Evolutionary conservation across 2,113 vertebrate species (phyloP).

Genomic region (Megaceryle maxima): DNA sequence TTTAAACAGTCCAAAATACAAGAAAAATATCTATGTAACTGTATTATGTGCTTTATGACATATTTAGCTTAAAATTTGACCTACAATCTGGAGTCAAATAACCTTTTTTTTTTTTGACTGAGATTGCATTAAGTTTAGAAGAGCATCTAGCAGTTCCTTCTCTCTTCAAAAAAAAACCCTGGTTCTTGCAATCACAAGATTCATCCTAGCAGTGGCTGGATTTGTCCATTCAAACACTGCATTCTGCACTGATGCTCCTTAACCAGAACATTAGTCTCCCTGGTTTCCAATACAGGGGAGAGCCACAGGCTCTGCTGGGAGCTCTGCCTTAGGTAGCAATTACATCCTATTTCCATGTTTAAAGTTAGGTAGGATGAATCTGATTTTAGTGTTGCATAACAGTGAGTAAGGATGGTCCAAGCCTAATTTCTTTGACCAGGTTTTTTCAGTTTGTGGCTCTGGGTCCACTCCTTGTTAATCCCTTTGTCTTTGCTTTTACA

Average conservation of each 20-base stretch:
- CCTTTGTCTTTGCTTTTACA: background rate
- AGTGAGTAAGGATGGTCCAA: background rate
- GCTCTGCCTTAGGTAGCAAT: fast-evolving
- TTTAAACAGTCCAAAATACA: background rate
- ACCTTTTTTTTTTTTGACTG: background rate
- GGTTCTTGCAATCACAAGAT: background rate
- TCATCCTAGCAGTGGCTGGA: background rate
- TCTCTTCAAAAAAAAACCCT: background rate
- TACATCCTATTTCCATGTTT: background rate
- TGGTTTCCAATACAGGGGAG: background rate
- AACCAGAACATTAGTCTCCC: background rate
- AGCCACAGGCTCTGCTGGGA: background rate
- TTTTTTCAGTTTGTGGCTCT: background rate
- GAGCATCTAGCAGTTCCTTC: background rate
- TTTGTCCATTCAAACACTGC: background rate
- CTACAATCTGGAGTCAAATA: background rate
- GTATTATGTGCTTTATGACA: background rate
- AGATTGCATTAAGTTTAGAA: background rate
- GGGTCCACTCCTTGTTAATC: background rate
- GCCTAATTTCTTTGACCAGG: background rate
- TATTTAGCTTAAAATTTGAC: background rate
- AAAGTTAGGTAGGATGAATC: background rate
- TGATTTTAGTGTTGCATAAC: background rate
- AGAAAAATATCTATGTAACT: background rate
- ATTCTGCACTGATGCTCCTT: background rate